Evolutionary conservation across 2,888 invertebrate species (phyloP).

Genomic region (Brachypterus glaber): DNA sequence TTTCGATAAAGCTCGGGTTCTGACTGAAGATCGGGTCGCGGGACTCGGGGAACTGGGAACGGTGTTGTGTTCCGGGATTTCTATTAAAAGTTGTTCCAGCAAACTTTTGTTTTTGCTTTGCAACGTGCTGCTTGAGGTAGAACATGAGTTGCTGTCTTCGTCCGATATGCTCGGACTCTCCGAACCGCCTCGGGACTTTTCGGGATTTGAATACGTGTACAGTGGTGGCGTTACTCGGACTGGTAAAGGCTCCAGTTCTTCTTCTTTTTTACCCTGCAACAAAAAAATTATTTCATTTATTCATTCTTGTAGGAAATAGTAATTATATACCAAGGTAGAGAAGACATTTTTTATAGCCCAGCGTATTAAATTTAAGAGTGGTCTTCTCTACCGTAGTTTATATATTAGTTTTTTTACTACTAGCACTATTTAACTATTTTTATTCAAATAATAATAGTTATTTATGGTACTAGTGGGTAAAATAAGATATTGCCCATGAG

Average conservation of each 20-base stretch:
- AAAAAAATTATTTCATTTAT: too few relatives aligned
- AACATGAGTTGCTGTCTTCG: constrained; percentile 28
- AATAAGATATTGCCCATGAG: too few relatives aligned
- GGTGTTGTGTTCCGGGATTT: constrained; percentile 54
- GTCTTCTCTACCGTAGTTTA: too few relatives aligned
- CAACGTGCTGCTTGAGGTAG: constrained; percentile 31
- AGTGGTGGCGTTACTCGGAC: constrained; percentile 63
- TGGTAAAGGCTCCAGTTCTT: constrained; percentile 53
- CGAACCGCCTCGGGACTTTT: constrained; percentile 41
- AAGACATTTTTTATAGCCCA: too few relatives aligned
- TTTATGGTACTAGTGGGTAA: too few relatives aligned
- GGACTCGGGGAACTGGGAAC: constrained; percentile 35
- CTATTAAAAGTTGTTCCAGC: constrained; percentile 72
- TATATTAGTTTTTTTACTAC: too few relatives aligned
- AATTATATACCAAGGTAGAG: too few relatives aligned
- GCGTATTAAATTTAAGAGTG: too few relatives aligned
- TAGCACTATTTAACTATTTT: too few relatives aligned
- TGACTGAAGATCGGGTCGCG: constrained; percentile 44
- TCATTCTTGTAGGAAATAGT: too few relatives aligned
- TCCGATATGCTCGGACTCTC: constrained; percentile 35
- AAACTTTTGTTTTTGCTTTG: constrained; percentile 48
- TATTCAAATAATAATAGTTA: too few relatives aligned
- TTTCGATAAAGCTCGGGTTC: constrained; percentile 60
- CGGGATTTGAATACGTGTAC: constrained; percentile 69
- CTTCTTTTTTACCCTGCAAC: too few relatives aligned